Evolutionary conservation across 1,140 invertebrate species (phyloP).

Genomic region (Heliconius himera): DNA sequence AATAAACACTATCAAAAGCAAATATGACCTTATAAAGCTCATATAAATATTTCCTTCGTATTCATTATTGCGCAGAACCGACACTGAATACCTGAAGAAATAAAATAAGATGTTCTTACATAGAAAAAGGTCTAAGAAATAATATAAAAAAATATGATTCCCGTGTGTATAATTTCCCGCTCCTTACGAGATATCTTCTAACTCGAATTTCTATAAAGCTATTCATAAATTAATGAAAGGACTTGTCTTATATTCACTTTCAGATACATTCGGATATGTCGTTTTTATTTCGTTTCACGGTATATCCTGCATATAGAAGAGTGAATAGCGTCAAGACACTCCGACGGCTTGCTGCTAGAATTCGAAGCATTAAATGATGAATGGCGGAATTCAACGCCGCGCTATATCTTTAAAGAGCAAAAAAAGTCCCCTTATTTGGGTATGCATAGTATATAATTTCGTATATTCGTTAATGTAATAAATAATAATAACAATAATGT

Average conservation of each 20-base stretch:
- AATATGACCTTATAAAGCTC: background rate
- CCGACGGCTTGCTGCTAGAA: too few relatives aligned
- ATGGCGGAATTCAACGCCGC: too few relatives aligned
- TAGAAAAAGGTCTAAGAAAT: background rate
- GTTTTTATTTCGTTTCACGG: too few relatives aligned
- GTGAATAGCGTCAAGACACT: too few relatives aligned
- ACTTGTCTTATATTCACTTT: background rate
- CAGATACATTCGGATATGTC: background rate
- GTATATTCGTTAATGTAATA: too few relatives aligned
- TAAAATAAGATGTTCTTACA: background rate
- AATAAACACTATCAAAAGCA: too few relatives aligned
- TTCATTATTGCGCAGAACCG: background rate
- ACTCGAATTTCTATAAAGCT: background rate
- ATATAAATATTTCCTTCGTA: background rate
- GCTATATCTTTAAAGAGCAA: too few relatives aligned
- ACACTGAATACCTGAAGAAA: background rate
- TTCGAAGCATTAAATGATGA: too few relatives aligned
- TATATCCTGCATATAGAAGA: too few relatives aligned
- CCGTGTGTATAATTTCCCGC: background rate
- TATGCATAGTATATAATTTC: too few relatives aligned
- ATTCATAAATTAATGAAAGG: slow-evolving; percentile 5
- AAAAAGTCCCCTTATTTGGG: too few relatives aligned
- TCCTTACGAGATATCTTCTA: background rate
- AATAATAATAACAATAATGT: too few relatives aligned
- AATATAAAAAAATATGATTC: background rate